These are phyloP conservation scores for Ptyas mucosa DNA, from an alignment of 2,113 vertebrate species.

Conservation along the genomic window DNA sequence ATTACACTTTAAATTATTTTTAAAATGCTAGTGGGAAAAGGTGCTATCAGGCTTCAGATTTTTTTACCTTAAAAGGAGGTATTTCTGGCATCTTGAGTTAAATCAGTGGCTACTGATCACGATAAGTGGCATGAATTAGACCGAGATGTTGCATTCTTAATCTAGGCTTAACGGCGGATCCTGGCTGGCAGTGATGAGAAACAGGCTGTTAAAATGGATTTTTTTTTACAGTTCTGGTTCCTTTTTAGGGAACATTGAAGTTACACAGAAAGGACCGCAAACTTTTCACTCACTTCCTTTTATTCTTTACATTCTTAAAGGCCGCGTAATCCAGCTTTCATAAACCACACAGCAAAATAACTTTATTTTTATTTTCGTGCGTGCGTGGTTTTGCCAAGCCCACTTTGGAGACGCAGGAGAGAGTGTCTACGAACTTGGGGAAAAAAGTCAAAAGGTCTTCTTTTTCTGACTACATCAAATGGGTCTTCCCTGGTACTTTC, in stretches of 20 bases:
- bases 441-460: background rate
- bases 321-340: background rate
- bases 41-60: background rate
- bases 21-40: background rate
- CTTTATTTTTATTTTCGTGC: too few species aligned
- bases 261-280: background rate
- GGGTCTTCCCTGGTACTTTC: too few species aligned
- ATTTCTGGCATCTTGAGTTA: background rate
- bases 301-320: background rate
- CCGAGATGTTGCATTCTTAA: background rate
- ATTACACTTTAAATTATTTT: background rate
- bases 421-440: accelerated
- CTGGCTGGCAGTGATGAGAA: background rate
- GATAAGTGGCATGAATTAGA: background rate
- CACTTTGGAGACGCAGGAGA: background rate
- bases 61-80: background rate
- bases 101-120: background rate
- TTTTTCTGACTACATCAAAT: background rate
- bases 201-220: background rate
- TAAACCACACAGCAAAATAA: background rate
- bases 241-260: background rate
- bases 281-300: background rate
- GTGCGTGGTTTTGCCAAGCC: background rate
- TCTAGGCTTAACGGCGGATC: background rate
- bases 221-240: background rate